Base-by-base conservation (phyloP, 2,797 vertebrate species). In the Amphiprion clarkii region DNA sequence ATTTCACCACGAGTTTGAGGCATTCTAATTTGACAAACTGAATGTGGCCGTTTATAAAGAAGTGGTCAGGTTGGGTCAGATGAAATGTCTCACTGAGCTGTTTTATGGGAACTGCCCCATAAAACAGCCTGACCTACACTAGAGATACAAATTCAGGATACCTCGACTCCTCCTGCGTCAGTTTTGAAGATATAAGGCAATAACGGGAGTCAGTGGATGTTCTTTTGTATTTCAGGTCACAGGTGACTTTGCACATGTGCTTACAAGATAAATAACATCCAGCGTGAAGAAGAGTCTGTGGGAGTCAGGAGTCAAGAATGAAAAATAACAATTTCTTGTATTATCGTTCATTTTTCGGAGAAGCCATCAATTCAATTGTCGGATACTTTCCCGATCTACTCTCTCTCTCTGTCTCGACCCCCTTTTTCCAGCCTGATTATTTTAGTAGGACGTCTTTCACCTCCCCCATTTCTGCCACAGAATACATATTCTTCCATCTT, bases 331-430 rank as follows among this genome's bases (percentile, higher is more conserved):
- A 33, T 63, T 74, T 70, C 69, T 67, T 54, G 75, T 25, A 63
- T 76, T 77, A 59, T 59, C 62, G 58, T 40, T 73, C 48, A 76
- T 68, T 87, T 86, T 82, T 73, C 75, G 58, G 46, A 66, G 52
- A 74, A 71, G 29, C 27, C 36, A 65, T 81, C 52, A 58, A 52
- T 76, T 61, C 48, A 60, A 23, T 23, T 31, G 29, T 76, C 42
- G 66, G 71, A 62, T 19, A 39, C 44, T 66, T 73, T 66, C 21
- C 61, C 42, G 27, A 39, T 54, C 31, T 64, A 54, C 52, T 63
- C 23, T 59, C 29, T 27, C 51, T 31, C 44, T 61, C 29, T 61
- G 2, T 27, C 31, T 69, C 57, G 57, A 49, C 42, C 46, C 48
- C 60, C 19, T 49, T 21, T 60, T 72, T 76, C 36, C 44, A 10